Evolutionary conservation across 2,113 vertebrate species (phyloP), one percentile per base, ranked within the genome.

Genomic region (Ancistrus triradiatus): DNA sequence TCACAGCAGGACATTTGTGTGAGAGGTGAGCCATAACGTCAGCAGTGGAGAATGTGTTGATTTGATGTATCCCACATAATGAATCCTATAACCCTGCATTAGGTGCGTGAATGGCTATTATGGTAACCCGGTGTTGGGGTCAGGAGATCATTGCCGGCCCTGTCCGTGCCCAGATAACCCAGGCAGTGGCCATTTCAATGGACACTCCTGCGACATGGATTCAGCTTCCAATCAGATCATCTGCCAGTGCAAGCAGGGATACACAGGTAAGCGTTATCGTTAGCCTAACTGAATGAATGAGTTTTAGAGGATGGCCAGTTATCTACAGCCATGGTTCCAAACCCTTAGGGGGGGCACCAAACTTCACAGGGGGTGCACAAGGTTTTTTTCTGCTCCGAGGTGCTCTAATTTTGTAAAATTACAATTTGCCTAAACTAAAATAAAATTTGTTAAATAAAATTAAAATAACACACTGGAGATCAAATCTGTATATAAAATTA

Each of bases 141-240:
- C 88, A 0, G 93, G 90, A 9, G 88, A 91, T 38, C 89, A 88
- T 62, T 95, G 91, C 67, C 84, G 83, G 2, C 91, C 90, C 4
- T 97, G 92, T 43, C 87, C 89, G 8, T 95, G 92, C 59, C 92
- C 91, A 0, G 88, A 91, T 3, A 80, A 83, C 70, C 90, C 89
- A 0, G 88, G 84, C 18, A 89, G 88, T 0, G 76, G 77, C 25
- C 84, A 91, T 56, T 93, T 87, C 59, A 89, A 93, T 0, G 93
- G 85, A 0, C 79, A 73, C 0, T 75, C 90, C 24, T 94, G 92
- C 73, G 75, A 86, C 0, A 59, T 86, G 0, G 87, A 94, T 1
- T 69, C 74, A 0, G 15, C 76, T 9, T 85, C 84, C 1, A 78
- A 87, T 70, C 87, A 86, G 73, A 90, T 94, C 0, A 6, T 93